Conservation (phyloP, 1,140 invertebrate species). For the Drosophila sproati region DNA sequence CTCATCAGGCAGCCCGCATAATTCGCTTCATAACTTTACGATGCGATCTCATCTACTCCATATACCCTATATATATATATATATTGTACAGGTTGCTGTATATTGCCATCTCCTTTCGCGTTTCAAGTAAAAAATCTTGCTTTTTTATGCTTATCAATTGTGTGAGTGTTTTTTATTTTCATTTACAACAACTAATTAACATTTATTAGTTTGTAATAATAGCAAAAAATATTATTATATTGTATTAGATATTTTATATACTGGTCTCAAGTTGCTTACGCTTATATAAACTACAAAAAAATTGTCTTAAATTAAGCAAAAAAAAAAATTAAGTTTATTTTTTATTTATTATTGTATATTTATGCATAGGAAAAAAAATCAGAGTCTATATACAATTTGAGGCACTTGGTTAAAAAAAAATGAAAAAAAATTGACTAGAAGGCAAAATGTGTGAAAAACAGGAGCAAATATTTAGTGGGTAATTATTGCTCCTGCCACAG, state of each 20-base stretch:
- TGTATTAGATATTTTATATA: constrained; percentile 37
- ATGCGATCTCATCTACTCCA: neutral
- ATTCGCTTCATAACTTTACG: neutral
- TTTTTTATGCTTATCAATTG: constrained; percentile 9
- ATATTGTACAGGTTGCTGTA: neutral
- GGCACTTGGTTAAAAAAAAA: constrained; percentile 65
- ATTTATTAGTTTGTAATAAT: constrained; percentile 32
- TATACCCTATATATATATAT: neutral
- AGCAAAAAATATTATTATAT: constrained; percentile 43
- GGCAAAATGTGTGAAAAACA: constrained; percentile 26
- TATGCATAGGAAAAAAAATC: constrained; percentile 19
- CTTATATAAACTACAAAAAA: constrained; percentile 37
- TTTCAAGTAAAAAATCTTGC: neutral
- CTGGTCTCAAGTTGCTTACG: constrained; percentile 54
- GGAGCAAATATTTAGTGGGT: no score
- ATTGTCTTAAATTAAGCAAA: constrained; percentile 33
- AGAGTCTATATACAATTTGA: constrained; percentile 71
- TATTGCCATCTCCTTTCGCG: neutral
- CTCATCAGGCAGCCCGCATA: constrained; percentile 18
- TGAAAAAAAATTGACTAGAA: constrained; percentile 67
- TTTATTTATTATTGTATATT: neutral
- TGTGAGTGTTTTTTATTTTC: constrained; percentile 31
- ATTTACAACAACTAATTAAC: constrained; percentile 56
- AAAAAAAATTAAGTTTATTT: constrained; percentile 40
- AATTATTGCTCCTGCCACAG: constrained; percentile 92